Evolutionary conservation across 1,140 invertebrate genomes (phyloP).

Genomic region (Brachionus koreanus): DNA sequence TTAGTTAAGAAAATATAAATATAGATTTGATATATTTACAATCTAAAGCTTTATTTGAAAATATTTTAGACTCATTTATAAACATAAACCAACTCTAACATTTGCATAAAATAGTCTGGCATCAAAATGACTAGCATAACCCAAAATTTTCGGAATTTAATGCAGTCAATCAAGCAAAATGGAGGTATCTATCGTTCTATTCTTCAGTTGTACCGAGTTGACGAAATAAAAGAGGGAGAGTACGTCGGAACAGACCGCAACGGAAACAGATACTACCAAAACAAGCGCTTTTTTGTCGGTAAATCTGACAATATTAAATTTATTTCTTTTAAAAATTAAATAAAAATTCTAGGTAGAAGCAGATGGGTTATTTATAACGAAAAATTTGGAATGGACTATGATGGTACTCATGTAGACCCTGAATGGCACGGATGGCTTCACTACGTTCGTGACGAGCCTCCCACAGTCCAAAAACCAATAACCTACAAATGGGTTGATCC

Average conservation of each 20-base stretch:
- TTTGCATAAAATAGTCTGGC: conserved; percentile 8
- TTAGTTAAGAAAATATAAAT: not conserved
- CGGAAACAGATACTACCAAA: conserved; percentile 95
- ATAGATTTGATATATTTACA: not conserved
- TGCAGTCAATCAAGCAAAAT: conserved; percentile 18
- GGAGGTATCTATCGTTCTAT: conserved; percentile 17
- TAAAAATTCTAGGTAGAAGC: conserved; percentile 66
- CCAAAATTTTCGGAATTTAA: conserved; percentile 35
- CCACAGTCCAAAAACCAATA: conserved; percentile 59
- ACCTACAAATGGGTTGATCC: conserved; percentile 71
- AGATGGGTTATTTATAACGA: conserved; percentile 86
- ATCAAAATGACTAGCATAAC: conserved; percentile 21
- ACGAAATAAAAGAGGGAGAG: conserved; percentile 77
- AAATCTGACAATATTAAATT: conserved; percentile 46
- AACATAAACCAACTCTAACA: not conserved
- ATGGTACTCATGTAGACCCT: conserved; percentile 83
- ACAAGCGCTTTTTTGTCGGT: conserved; percentile 80
- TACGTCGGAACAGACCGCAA: conserved; percentile 85
- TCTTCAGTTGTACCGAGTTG: conserved; percentile 62
- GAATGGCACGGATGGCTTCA: conserved; percentile 67
- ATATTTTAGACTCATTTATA: not conserved
- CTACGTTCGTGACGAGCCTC: conserved; percentile 70
- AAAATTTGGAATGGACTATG: conserved; percentile 75
- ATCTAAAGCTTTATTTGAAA: not conserved
- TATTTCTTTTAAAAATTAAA: not conserved